phyloP scores from a whole-genome alignment of 92 coral and sea anemone species.

The Porites cylindrica region DNA sequence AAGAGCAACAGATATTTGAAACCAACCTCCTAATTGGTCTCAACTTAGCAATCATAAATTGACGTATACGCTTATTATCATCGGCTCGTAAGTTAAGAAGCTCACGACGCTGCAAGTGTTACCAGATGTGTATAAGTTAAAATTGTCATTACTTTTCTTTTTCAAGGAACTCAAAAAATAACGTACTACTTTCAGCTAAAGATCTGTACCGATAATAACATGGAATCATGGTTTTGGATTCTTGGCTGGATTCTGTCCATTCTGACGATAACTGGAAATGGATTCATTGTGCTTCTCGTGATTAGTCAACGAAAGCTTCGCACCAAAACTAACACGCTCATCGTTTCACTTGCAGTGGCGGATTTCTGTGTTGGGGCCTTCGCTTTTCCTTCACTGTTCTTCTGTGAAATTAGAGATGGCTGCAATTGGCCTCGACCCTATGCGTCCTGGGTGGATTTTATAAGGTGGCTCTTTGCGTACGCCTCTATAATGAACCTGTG shows the following conservation, averaged over 20 bases:
- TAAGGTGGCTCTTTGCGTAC: not conserved
- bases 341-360: not conserved
- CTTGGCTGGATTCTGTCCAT: not conserved
- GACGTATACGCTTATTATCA: too few species aligned
- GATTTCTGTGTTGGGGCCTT: not conserved
- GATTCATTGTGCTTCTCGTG: not conserved
- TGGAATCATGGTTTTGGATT: not conserved
- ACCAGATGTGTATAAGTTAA: too few species aligned
- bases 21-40: too few species aligned
- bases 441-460: not conserved
- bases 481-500: slow-evolving; percentile 20
- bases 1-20: too few species aligned
- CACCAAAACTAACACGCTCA: not conserved
- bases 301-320: not conserved
- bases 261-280: not conserved
- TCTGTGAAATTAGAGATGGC: not conserved
- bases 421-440: not conserved
- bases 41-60: too few species aligned
- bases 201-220: too few species aligned
- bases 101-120: too few species aligned
- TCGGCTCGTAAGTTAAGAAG: too few species aligned
- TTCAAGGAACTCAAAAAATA: too few species aligned
- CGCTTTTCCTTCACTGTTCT: not conserved
- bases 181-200: too few species aligned
- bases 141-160: too few species aligned